These are phyloP conservation scores for Oxyruncus cristatus DNA, from an alignment of 2,113 vertebrate genomes.

Conservation along the genomic window DNA sequence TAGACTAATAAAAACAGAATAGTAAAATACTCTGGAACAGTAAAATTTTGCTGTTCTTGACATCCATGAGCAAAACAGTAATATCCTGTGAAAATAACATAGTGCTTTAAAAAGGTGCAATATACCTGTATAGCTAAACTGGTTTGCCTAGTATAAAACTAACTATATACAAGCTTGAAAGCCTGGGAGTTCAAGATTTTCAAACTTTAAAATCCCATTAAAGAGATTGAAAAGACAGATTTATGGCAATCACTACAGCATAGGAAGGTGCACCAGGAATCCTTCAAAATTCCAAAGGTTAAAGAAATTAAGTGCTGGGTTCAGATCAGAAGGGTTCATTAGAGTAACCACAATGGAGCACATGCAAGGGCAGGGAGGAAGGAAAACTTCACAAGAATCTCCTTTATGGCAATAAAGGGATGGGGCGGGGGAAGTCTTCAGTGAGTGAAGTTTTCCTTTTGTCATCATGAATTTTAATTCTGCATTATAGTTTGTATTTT, in stretches of 20 bases:
- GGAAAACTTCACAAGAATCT: conserved; percentile 71
- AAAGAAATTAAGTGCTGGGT: conserved; percentile 81
- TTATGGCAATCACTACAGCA: conserved; percentile 80
- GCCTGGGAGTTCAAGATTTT: conserved; percentile 75
- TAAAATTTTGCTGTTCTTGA: conserved; percentile 79
- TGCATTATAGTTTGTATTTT: conserved; percentile 67
- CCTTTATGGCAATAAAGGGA: conserved; percentile 66
- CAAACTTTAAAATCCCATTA: conserved; percentile 80
- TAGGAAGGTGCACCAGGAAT: conserved; percentile 84
- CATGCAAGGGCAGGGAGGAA: conserved; percentile 66
- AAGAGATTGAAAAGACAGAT: conserved; percentile 76
- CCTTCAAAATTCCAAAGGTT: conserved; percentile 78
- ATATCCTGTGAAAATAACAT: conserved; percentile 77
- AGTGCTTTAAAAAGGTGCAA: conserved; percentile 82
- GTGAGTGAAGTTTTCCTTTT: conserved; percentile 57
- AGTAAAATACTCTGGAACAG: conserved; percentile 82
- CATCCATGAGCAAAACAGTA: conserved; percentile 81
- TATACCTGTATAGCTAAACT: conserved; percentile 77
- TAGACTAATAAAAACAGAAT: conserved; percentile 79
- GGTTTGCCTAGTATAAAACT: conserved; percentile 80
- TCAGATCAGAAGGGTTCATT: conserved; percentile 73
- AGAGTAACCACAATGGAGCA: conserved; percentile 73
- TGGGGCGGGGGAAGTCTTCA: not conserved
- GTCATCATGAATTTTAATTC: conserved; percentile 8
- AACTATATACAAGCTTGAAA: conserved; percentile 80